Base-by-base conservation (phyloP, 2,797 vertebrate genomes). In the Sciurus carolinensis region DNA sequence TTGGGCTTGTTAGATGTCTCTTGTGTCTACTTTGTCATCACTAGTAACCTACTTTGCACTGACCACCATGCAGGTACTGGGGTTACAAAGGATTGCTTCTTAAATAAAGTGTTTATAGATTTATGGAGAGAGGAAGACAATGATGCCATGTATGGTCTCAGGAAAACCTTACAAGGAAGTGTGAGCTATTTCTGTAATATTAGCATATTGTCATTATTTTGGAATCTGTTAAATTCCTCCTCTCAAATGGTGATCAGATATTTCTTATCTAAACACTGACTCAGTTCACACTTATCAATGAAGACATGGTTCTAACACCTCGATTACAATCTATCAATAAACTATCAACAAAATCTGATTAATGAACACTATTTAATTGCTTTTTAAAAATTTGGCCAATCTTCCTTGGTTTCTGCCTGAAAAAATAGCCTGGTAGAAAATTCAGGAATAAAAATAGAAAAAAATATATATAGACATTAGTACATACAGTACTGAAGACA, bases 241-340 rank as follows among this genome's bases (percentile, higher is more conserved):
- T 36, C 36, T 36, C 36, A 36, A 36, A 36, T 2, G 36, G 36
- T 36, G 36, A 36, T 36, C 36, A 36, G 36, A 36, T 36, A 36
- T 36, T 36, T 36, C 36, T 36, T 36, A 36, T 36, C 2, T 36
- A 36, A 36, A 36, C 36, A 36, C 64, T 64, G 44, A 52, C 66
- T 96, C 20, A 67, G 28, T 94, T 71, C 92, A 17, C 76, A 93
- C 95, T 94, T 90, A 89, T 86, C 81, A 97, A 42, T 88, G 79
- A 82, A 94, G 52, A 39, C 47, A 86, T 88, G 85, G 79, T 84
- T 84, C 89, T 83, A 5, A 1, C 90, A 95, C 69, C 66, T 93
- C 81, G 94, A 94, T 96, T 97, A 96, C 9, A 92, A 36, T 91
- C 44, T 77, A 92, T 66, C 86, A 86, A 44, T 8, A 96, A 96